A percentile compares a stretch with the other conserved stretches of the same genome.
Evolutionary conservation across 2,113 vertebrate species (phyloP).

Genomic region (Callionymus lyra): DNA sequence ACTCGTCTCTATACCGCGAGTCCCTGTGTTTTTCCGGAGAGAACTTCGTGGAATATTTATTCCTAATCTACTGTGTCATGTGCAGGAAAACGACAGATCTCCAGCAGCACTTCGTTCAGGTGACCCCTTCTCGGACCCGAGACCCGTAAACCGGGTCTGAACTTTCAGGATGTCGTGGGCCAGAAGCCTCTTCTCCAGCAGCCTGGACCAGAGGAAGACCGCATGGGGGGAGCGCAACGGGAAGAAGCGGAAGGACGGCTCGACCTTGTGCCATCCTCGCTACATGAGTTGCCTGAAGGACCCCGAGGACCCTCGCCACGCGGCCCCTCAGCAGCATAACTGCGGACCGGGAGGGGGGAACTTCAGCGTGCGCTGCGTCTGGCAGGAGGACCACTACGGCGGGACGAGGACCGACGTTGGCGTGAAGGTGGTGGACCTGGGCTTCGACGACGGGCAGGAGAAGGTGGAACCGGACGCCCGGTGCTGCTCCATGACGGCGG

Average conservation of each 20-base stretch:
- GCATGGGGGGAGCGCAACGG: constrained; percentile 93
- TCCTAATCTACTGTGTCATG: no score
- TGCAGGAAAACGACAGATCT: neutral
- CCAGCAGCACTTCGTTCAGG: neutral
- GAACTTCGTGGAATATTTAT: no score
- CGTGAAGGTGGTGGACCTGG: constrained; percentile 71
- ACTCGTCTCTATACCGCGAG: no score
- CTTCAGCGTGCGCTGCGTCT: constrained; percentile 73
- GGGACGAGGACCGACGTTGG: constrained; percentile 69
- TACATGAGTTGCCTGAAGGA: constrained; percentile 94
- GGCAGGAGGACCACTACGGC: constrained; percentile 90
- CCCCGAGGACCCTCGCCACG: constrained; percentile 64
- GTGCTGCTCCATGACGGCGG: constrained; percentile 34
- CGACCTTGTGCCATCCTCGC: constrained; percentile 76
- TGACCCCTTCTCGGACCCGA: no score
- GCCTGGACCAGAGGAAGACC: constrained; percentile 86
- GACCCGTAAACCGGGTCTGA: no score
- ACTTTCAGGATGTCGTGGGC: constrained; percentile 87
- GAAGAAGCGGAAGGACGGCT: constrained; percentile 74
- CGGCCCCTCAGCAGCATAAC: constrained; percentile 51
- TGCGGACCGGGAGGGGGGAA: constrained; percentile 46
- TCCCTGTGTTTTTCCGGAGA: no score
- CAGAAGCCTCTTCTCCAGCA: constrained; percentile 81
- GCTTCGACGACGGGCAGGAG: constrained; percentile 64
- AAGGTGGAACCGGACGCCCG: constrained; percentile 38